Base-by-base conservation (phyloP, 2,113 vertebrate species). In the Harpagus bidentatus region DNA sequence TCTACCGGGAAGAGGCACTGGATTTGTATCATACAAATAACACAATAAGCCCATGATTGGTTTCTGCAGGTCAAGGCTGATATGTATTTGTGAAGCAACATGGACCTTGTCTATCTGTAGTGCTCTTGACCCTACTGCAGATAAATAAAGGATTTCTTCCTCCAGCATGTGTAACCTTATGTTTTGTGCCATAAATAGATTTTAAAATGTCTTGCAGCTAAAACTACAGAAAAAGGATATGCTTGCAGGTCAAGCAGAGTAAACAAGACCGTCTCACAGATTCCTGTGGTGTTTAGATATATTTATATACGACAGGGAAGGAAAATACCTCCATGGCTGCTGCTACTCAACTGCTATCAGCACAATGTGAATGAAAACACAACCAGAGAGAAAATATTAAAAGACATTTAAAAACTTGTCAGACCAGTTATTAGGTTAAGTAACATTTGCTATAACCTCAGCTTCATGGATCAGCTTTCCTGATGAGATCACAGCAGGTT, bases 401-500 rank as follows among this genome's bases (percentile, higher is more conserved):
- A 92, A 95, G 73, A 85, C 48, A 87, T 94, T 85, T 76, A 73
- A 95, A 95, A 94, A 90, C 66, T 89, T 91, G 45, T 85, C 73
- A 95, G 83, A 82, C 3, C 70, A 73, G 70, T 62, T 93, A 89
- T 89, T 85, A 95, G 56, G 56, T 84, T 89, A 95, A 93, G 42
- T 91, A 82, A 91, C 66, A 50, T 79, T 92, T 4, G 4, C 66
- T 85, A 19, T 77, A 96, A 70, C 70, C 81, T 95, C 73, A 87
- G 40, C 53, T 87, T 87, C 34, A n/a, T 82, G 83, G 81, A 87
- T 79, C 84, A 85, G 32, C 53, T 94, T 96, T 96, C 67, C 81
- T 95, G 81, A 94, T 91, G 94, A 91, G 83, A 93, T 94, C 86
- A 87, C 81, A 85, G 81, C 66, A 73, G 73, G 56, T 90, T 93